These are phyloP conservation scores for Megalurothrips usitatus DNA, from an alignment of 2,888 invertebrate species.

Conservation along the genomic window DNA sequence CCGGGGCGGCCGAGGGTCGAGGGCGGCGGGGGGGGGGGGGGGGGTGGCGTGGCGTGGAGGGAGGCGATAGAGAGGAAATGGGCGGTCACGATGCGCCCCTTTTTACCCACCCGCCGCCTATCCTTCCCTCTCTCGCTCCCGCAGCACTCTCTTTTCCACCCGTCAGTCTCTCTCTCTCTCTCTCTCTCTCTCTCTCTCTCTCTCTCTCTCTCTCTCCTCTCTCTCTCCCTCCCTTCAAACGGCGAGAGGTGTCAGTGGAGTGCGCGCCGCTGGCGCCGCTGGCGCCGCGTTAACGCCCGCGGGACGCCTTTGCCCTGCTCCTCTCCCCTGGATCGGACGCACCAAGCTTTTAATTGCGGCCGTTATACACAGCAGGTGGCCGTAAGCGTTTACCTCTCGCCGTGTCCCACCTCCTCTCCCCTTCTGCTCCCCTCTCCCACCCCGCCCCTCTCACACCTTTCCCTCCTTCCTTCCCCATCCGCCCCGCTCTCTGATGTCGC, in stretches of 20 bases:
- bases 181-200: neutral
- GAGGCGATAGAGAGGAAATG: neutral
- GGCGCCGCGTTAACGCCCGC: neutral
- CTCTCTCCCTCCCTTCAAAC: neutral
- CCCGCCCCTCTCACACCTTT: neutral
- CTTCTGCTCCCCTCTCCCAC: neutral
- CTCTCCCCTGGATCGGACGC: neutral
- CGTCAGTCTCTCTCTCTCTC: too few species aligned
- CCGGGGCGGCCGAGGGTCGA: too few species aligned
- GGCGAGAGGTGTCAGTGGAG: neutral
- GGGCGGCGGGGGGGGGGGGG: too few species aligned
- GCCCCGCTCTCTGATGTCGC: neutral
- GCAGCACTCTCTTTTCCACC: neutral
- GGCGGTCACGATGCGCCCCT: conserved; percentile 5
- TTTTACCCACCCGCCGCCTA: neutral
- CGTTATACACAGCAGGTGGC: conserved; percentile 33
- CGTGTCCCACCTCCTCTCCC: neutral
- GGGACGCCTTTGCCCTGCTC: neutral
- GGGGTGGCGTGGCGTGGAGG: neutral
- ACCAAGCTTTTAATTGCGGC: conserved; percentile 30
- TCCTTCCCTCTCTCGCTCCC: neutral
- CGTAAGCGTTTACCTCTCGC: conserved; percentile 12
- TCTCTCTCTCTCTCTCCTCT: neutral
- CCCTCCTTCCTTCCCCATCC: neutral
- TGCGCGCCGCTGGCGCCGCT: too few species aligned